A percentile compares a stretch with the other conserved stretches of the same genome.
phyloP scores from a whole-genome alignment of 2,113 vertebrate species.

The Etheostoma cragini region DNA sequence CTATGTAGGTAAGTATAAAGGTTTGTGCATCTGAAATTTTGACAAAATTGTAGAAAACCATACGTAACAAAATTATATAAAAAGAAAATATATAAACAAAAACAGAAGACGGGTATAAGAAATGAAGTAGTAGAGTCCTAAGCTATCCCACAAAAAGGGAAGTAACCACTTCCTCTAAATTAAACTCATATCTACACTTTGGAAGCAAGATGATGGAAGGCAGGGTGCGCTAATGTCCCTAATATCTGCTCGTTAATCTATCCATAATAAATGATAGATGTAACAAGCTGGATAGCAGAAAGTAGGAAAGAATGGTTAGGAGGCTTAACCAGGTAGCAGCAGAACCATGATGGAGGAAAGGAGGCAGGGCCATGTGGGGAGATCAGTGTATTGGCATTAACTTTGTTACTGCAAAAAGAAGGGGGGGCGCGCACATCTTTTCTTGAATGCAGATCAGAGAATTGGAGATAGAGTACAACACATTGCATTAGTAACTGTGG shows the following conservation, averaged over 20 bases:
- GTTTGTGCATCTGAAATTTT: slow-evolving; percentile 83
- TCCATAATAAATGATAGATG: slow-evolving; percentile 31
- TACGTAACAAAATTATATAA: slow-evolving; percentile 43
- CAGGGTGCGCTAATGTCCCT: slow-evolving; percentile 37
- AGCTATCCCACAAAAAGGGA: slow-evolving; percentile 82
- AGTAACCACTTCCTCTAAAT: slow-evolving; percentile 84
- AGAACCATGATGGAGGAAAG: slow-evolving; percentile 56
- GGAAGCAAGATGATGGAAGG: slow-evolving; percentile 30
- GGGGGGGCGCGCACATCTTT: slow-evolving; percentile 37
- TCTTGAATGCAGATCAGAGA: slow-evolving; percentile 69
- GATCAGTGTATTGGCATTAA: slow-evolving; percentile 45
- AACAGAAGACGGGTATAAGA: slow-evolving; percentile 86
- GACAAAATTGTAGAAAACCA: slow-evolving; percentile 79
- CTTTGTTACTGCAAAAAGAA: slow-evolving; percentile 31
- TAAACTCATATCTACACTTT: slow-evolving; percentile 60
- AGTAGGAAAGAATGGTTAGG: slow-evolving; percentile 44
- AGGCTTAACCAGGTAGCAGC: slow-evolving; percentile 59
- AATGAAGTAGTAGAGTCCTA: slow-evolving; percentile 85
- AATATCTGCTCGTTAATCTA: slow-evolving; percentile 41
- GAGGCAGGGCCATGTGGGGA: slow-evolving; percentile 35
- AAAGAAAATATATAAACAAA: slow-evolving; percentile 24
- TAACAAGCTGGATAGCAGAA: slow-evolving; percentile 37
- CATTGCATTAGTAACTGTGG: slow-evolving; percentile 79
- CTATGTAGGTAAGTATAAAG: slow-evolving; percentile 82
- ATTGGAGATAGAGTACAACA: slow-evolving; percentile 59